phyloP scores from a whole-genome alignment of 2,113 vertebrate genomes.

The Corythaeola cristata region DNA sequence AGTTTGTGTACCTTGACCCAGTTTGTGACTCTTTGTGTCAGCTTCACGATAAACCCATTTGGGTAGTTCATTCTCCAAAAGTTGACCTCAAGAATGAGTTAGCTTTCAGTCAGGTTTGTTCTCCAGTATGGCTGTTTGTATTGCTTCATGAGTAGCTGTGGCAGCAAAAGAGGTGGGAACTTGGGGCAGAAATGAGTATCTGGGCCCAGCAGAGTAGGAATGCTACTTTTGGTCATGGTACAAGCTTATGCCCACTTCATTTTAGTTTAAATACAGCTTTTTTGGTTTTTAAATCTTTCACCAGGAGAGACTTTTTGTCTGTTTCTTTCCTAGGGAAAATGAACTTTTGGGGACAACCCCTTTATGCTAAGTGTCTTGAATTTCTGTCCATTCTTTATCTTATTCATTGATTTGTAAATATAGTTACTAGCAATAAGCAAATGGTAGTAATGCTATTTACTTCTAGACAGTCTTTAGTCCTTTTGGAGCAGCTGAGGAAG shows the following conservation, averaged over 20 bases:
- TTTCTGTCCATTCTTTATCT: background rate
- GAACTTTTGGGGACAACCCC: background rate
- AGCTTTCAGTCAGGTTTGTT: background rate
- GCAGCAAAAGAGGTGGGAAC: background rate
- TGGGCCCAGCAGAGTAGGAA: background rate
- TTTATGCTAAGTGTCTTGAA: background rate
- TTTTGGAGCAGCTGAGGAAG: background rate
- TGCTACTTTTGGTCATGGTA: background rate
- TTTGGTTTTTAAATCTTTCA: background rate
- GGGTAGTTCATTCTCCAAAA: background rate
- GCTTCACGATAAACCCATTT: background rate
- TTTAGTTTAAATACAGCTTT: background rate
- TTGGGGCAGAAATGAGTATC: background rate
- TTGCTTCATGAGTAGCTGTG: fast-evolving
- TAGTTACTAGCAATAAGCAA: background rate
- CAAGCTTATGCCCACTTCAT: background rate
- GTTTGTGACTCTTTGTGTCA: background rate
- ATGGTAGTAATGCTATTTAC: background rate
- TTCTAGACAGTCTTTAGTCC: background rate
- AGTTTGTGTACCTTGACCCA: background rate
- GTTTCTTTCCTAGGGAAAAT: background rate
- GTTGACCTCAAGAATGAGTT: background rate
- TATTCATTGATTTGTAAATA: background rate
- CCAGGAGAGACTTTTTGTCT: background rate
- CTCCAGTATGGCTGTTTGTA: background rate